Base-by-base conservation (phyloP, 2,888 invertebrate species). In the Dasysyrphus tricinctus region DNA sequence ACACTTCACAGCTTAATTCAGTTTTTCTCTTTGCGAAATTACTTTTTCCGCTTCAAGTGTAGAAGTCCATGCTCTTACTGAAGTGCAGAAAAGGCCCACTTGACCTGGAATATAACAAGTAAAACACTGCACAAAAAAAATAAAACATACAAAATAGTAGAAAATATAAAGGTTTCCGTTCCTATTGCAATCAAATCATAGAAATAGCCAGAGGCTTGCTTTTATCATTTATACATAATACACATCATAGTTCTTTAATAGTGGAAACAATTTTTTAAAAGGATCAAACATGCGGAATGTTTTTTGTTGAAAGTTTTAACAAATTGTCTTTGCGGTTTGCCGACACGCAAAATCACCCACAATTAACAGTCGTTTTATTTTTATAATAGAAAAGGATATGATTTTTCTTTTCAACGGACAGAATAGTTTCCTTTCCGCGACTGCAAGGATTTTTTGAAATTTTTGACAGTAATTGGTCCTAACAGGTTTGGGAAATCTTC, bases 1-100 rank as follows among this genome's bases (percentile, higher is more conserved):
- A 9, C 39, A 81, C 75, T 82, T 78, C 37, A 78, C 57, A 82
- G 75, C 86, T 86, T 86, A 82, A 86, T 82, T 86, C 75, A 82
- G 82, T 82, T 86, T 82, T 82, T 82, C 86, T 82, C 86, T 86
- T 82, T 86, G 86, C 70, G 78, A 75, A 86, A 86, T 86, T 81
- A 86, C 86, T 86, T 82, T 86, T 82, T 79, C 78, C 78, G 78
- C 82, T 82, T 72, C 75, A 47, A 82, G 86, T 86, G 72, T 72
- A 65, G 78, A 82, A 82, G 82, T 78, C 82, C 82, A 76, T 82
- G 82, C 75, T 75, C 82, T 82, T 72, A 78, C 70, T 75, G 39
- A 56, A 78, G 79, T 75, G 67, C 59, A 79, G 67, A 57, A 69
- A 69, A 82, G 49, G 82, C 78, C 78, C 82, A 75, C 86, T 86